Evolutionary conservation across 2,113 vertebrate genomes (phyloP), one percentile per base, ranked within the genome.

Genomic region (Halichoerus grypus): DNA sequence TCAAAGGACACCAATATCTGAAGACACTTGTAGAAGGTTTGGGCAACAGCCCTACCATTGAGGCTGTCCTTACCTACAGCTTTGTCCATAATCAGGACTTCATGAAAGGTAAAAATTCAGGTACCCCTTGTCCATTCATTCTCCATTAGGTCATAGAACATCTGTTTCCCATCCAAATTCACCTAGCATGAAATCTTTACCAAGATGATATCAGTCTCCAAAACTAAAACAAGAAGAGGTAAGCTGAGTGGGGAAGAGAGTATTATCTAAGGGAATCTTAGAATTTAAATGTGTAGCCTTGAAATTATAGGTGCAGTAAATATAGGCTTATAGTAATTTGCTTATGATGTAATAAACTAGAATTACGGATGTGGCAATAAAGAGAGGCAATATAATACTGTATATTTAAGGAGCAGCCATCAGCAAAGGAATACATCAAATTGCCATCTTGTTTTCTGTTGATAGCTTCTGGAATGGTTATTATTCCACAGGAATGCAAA

Each of bases 321-420:
- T 88, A 71, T 6, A 94, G 46, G 10, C 33, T 93, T 95, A 5
- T 69, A 88, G 71, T 79, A 97, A 97, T 97, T 65, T 83, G 92
- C 87, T 97, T 80, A 93, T 97, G 88, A 90, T 94, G 46, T 14
- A 12, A 94, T 95, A 82, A 97, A 87, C 49, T 97, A 91, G 81
- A 97, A 95, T 96, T 97, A 87, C 83, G 63, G 95, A 85, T 65
- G 71, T 21, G 1, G 84, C 94, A 97, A 92, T 97, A 98, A 97
- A 95, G 39, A 51, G 85, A 96, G 65, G 76, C 71, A 94, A 97
- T 95, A 87, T 74, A 93, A 95, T 67, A 91, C 46, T 97, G 33
- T 42, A 77, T 98, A 94, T 97, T 98, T 97, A 97, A 96, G 88
- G 74, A 97, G 92, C 76, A 98, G 91, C 92, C 97, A 97, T 97